phyloP scores from a whole-genome alignment of 2,888 invertebrate species.

The Poecilobothrus nobilitatus region DNA sequence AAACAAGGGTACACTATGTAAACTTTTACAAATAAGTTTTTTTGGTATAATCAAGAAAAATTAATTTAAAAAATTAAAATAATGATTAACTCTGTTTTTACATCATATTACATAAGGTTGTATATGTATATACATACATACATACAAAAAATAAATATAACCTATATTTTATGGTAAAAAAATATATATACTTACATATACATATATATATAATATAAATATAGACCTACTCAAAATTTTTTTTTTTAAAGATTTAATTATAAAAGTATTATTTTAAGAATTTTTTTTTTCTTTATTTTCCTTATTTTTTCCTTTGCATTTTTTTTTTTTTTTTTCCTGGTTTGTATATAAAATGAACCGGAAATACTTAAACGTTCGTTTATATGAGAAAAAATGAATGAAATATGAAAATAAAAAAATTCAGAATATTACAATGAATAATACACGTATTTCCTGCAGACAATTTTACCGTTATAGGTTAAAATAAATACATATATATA shows the following conservation, averaged over 20 bases:
- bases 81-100: too few species aligned
- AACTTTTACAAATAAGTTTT: too few species aligned
- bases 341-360: conserved; percentile 6
- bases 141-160: too few species aligned
- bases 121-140: too few species aligned
- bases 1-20: too few species aligned
- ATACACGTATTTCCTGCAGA: conserved; percentile 3
- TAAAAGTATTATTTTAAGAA: background rate
- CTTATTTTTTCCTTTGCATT: background rate
- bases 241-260: background rate
- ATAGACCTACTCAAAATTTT: too few species aligned
- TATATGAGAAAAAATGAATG: background rate
- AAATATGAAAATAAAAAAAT: background rate
- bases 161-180: too few species aligned
- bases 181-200: too few species aligned
- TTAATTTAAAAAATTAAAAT: too few species aligned
- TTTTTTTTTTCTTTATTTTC: background rate
- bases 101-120: too few species aligned
- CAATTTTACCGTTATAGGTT: background rate
- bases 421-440: background rate
- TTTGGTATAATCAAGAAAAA: too few species aligned
- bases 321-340: background rate
- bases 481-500: background rate
- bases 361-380: conserved; percentile 3
- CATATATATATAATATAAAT: too few species aligned